A percentile compares a stretch with the other conserved stretches of the same genome.
Evolutionary conservation across 2,888 invertebrate species (phyloP).

Genomic region (Lasius platythorax): DNA sequence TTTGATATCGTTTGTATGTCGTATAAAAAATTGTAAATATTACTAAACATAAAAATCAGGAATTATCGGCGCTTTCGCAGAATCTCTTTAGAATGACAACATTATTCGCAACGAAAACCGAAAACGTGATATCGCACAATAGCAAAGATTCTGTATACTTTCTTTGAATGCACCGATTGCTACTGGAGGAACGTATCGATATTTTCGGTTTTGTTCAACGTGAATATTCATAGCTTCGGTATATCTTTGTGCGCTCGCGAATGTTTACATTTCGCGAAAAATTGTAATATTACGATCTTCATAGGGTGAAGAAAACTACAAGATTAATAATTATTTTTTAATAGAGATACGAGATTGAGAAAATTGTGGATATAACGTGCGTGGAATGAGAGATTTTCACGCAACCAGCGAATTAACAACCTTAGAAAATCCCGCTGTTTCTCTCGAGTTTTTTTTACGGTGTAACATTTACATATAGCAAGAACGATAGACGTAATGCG

Average conservation of each 20-base stretch:
- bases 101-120: background rate
- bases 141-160: slow-evolving; percentile 54
- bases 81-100: background rate
- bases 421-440: background rate
- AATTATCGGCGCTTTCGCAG: background rate
- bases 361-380: background rate
- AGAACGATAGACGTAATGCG: slow-evolving; percentile 9
- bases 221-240: slow-evolving; percentile 72
- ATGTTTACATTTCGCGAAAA: background rate
- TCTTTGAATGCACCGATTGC: slow-evolving; percentile 51
- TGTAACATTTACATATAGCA: slow-evolving; percentile 8
- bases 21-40: background rate
- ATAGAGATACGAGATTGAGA: background rate
- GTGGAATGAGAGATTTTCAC: background rate
- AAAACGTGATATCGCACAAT: slow-evolving; percentile 56
- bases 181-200: slow-evolving; percentile 59
- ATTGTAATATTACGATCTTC: slow-evolving; percentile 9
- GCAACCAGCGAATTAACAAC: background rate
- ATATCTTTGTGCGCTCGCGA: slow-evolving; percentile 16
- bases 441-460: slow-evolving; percentile 3
- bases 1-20: background rate
- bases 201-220: slow-evolving; percentile 63
- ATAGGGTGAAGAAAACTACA: background rate
- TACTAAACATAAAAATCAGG: background rate
- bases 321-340: background rate